These are phyloP conservation scores for Falco rusticolus DNA, from an alignment of 2,797 vertebrate genomes.

Conservation along the genomic window DNA sequence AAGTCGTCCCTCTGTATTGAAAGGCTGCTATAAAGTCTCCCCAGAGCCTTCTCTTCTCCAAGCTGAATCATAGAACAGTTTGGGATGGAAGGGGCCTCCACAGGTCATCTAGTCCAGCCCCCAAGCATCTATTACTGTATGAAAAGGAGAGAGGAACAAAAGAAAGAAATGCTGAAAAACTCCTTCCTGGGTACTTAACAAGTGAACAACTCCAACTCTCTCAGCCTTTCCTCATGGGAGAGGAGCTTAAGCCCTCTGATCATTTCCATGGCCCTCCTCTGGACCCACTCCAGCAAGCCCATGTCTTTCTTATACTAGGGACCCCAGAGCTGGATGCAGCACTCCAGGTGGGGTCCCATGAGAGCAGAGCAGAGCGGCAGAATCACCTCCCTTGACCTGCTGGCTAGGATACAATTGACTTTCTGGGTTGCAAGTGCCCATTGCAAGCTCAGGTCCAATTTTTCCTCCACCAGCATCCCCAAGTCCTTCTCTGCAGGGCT, in stretches of 20 bases:
- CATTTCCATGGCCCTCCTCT: not conserved
- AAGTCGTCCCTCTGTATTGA: too few relatives aligned
- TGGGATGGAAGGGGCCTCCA: too few relatives aligned
- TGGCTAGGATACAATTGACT: not conserved
- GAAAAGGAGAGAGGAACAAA: too few relatives aligned
- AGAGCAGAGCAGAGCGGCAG: not conserved
- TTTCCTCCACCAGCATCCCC: not conserved
- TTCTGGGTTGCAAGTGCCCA: not conserved
- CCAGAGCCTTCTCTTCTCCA: not conserved
- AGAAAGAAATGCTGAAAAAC: too few relatives aligned
- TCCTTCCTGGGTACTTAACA: too few relatives aligned
- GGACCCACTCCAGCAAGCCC: fast-evolving
- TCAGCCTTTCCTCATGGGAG: not conserved
- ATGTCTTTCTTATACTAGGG: too few relatives aligned
- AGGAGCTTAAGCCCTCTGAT: not conserved
- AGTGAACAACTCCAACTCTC: not conserved
- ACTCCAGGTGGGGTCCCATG: too few relatives aligned
- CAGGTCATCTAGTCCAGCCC: too few relatives aligned
- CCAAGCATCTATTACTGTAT: too few relatives aligned
- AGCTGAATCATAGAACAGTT: not conserved
- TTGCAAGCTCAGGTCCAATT: not conserved
- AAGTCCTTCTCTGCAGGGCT: too few relatives aligned
- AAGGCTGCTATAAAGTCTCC: not conserved
- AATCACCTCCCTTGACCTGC: not conserved
- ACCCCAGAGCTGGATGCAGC: too few relatives aligned